phyloP scores from a whole-genome alignment of 2,888 invertebrate genomes.

The Drosophila antonietae region DNA sequence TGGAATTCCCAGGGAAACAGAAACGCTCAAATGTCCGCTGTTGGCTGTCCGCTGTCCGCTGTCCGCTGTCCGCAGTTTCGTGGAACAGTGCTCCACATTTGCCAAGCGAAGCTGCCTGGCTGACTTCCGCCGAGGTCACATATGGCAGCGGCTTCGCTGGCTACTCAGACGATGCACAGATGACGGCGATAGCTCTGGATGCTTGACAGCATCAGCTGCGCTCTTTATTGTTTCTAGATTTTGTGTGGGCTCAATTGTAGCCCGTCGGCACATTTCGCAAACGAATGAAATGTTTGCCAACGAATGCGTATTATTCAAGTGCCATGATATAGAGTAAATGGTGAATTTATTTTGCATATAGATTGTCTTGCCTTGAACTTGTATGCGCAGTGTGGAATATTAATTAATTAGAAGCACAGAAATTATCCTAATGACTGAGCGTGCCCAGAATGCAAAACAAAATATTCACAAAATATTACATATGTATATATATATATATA shows the following conservation, averaged over 20 bases:
- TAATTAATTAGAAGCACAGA: not conserved
- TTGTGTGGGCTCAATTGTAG: slow-evolving; percentile 5
- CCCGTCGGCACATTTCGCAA: slow-evolving; percentile 30
- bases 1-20: slow-evolving; percentile 59
- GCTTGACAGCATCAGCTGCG: slow-evolving; percentile 32
- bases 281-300: not conserved
- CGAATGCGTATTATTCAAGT: not conserved
- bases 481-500: no score
- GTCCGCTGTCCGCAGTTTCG: slow-evolving; percentile 40
- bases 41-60: not conserved
- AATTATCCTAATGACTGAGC: not conserved
- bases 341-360: not conserved
- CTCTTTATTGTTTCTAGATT: slow-evolving; percentile 5
- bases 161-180: slow-evolving; percentile 2
- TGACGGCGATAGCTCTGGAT: slow-evolving; percentile 11
- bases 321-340: not conserved
- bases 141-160: slow-evolving; percentile 30
- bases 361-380: not conserved
- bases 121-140: slow-evolving; percentile 59
- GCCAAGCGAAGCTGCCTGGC: slow-evolving; percentile 26
- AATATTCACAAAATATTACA: not conserved
- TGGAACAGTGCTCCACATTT: slow-evolving; percentile 72
- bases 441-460: not conserved
- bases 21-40: slow-evolving; percentile 38
- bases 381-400: not conserved